phyloP scores from a whole-genome alignment of 2,888 invertebrate genomes.

The Cancer borealis region DNA sequence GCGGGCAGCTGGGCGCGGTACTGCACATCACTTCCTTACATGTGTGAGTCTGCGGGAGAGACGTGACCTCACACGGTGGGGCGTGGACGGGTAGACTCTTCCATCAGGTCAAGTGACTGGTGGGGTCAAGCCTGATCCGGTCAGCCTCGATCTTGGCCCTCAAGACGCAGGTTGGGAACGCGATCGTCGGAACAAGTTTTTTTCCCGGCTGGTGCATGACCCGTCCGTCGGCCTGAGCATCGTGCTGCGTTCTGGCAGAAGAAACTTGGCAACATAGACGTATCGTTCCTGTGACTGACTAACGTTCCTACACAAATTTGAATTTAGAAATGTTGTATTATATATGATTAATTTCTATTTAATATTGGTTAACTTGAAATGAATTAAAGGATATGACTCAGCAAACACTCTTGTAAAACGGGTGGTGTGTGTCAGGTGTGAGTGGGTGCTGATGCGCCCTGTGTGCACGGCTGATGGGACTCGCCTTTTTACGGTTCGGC shows the following conservation, averaged over 20 bases:
- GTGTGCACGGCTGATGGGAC: neutral
- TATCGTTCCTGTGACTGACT: neutral
- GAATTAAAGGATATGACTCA: neutral
- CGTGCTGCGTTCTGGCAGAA: neutral
- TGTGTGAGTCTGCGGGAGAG: neutral
- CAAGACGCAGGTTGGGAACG: neutral
- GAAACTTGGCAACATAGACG: neutral
- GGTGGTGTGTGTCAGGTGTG: neutral
- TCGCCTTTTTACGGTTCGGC: neutral
- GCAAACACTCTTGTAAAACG: neutral
- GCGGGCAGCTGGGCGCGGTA: neutral
- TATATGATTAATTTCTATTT: neutral
- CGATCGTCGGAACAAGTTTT: conserved; percentile 1
- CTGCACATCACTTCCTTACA: neutral
- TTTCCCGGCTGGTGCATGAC: neutral
- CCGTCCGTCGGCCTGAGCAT: neutral
- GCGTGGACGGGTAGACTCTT: neutral
- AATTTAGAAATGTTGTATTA: neutral
- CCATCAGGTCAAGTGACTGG: neutral
- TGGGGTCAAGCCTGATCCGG: conserved; percentile 30
- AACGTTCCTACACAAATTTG: neutral
- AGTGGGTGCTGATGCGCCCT: neutral
- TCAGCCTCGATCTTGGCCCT: conserved; percentile 11
- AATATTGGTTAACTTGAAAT: neutral
- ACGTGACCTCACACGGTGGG: neutral